Evolutionary conservation across 1,140 invertebrate genomes (phyloP), one percentile per base, ranked within the genome.

Genomic region (Orius insidiosus): DNA sequence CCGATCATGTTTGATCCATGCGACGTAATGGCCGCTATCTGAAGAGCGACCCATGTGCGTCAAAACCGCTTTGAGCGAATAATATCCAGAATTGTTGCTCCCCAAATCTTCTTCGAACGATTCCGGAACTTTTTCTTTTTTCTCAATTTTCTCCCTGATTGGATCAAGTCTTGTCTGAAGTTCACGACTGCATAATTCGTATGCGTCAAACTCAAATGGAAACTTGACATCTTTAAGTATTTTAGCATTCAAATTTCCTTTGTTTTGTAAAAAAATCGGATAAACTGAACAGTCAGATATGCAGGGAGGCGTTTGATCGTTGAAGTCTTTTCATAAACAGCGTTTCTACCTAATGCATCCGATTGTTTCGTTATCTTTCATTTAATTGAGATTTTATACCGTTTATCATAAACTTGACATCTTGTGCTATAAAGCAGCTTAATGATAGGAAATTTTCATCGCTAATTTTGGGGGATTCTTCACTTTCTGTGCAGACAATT

Each of bases 151-250:
- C 15, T 75, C 72, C 53, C 96, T 72, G 71, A 88, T 83, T 1
- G 93, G 90, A n/a, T 72, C 67, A 7, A 99, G 64, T 61, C 88
- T 88, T 56, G 79, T 74, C 67, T 98, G 90, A 37, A 99, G 68
- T 60, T 93, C 84, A 7, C 75, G 69, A 0, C 85, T 78, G 60
- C 96, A 99, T 38, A 98, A 67, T 57, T 98, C 95, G 68, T 76
- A 97, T 7, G 93, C 81, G 68, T 99, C 96, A 58, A 98, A 78
- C 48, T 82, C 78, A 44, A 98, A 66, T 0, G 93, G 86, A 66
- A 98, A 99, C 65, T 98, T 98, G 0, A 99, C 89, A 63, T 98
- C 94, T 68, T 95, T 96, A 18, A 97, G 70, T 56, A 98, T 92
- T 68, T 98, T 98, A 0, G 93, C 93, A 68, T 96, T 97, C 19